Evolutionary conservation across 2,888 invertebrate genomes (phyloP).

Genomic region (Dinocampus coccinellae): DNA sequence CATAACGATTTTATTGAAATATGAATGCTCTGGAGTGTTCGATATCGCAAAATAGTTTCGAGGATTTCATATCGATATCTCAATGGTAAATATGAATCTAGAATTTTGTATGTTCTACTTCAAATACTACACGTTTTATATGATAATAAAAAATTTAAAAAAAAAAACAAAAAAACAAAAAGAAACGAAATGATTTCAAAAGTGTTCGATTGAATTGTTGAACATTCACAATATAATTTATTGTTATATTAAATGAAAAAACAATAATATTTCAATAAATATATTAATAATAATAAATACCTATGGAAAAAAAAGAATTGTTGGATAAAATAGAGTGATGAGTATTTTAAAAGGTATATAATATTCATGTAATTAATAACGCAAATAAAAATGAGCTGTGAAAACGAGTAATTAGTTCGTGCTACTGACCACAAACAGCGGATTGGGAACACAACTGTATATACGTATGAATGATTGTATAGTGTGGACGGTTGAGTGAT

Average conservation of each 20-base stretch:
- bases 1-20: constrained; percentile 60
- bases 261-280: no score
- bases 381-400: not conserved
- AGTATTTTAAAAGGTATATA: no score
- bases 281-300: no score
- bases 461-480: not conserved
- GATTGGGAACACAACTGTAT: constrained; percentile 2
- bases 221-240: no score
- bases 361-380: not conserved
- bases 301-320: no score
- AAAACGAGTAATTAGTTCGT: constrained; percentile 16
- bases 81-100: not conserved
- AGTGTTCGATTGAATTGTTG: no score
- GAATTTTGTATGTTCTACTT: not conserved
- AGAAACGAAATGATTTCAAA: no score
- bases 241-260: no score
- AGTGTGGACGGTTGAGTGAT: not conserved
- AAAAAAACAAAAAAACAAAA: not conserved
- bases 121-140: not conserved
- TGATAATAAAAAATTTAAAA: constrained; percentile 23
- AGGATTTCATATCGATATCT: not conserved
- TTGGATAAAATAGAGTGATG: no score
- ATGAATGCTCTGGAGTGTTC: constrained; percentile 52
- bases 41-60: constrained; percentile 30
- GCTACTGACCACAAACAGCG: constrained; percentile 3